Evolutionary conservation across 2,888 invertebrate genomes (phyloP).

Genomic region (Drosophila diplacantha): DNA sequence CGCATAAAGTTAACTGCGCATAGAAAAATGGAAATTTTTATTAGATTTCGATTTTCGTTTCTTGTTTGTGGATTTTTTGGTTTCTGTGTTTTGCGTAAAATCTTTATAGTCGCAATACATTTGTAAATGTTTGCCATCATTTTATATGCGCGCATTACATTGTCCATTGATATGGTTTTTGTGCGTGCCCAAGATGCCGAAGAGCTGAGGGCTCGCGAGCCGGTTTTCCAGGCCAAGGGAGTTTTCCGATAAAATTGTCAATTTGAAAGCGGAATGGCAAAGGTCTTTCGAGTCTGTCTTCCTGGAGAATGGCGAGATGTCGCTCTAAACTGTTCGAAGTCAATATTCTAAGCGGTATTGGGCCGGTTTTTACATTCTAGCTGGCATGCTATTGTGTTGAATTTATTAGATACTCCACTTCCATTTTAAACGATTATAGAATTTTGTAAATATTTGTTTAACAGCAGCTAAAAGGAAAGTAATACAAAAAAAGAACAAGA

Average conservation of each 20-base stretch:
- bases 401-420: too few species aligned
- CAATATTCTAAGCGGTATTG: neutral
- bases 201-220: neutral
- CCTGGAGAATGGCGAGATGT: neutral
- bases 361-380: too few species aligned
- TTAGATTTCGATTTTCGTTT: conserved; percentile 62
- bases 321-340: neutral
- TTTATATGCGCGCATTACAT: conserved; percentile 37
- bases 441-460: too few species aligned
- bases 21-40: conserved; percentile 70
- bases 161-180: conserved; percentile 30
- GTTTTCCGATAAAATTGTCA: conserved; percentile 25
- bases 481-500: too few species aligned
- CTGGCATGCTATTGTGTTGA: too few species aligned
- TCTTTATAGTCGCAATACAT: conserved; percentile 62
- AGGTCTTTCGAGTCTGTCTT: conserved; percentile 1
- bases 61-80: conserved; percentile 17
- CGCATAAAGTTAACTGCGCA: conserved; percentile 71
- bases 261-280: conserved; percentile 17
- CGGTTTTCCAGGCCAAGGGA: conserved; percentile 3
- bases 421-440: too few species aligned
- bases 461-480: too few species aligned
- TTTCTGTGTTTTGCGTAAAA: conserved; percentile 46
- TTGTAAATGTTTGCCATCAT: conserved; percentile 61
- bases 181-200: conserved; percentile 19